phyloP scores from a whole-genome alignment of 2,888 invertebrate species.

The Hoplodrina ambigua region DNA sequence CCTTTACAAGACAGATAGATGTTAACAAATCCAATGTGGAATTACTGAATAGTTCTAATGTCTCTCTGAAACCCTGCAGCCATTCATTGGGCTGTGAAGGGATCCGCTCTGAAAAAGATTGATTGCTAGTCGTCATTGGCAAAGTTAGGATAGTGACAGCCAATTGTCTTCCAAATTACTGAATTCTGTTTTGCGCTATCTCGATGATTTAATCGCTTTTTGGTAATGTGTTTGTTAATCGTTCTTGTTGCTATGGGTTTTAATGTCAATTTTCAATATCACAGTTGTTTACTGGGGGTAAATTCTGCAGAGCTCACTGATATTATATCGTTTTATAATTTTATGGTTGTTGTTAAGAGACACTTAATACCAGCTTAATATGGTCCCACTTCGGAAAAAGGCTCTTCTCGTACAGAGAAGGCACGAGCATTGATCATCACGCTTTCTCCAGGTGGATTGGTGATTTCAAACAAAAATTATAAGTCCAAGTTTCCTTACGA shows the following conservation, averaged over 20 bases:
- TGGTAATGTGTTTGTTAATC: constrained; percentile 9
- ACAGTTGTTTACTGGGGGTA: neutral
- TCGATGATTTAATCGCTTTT: constrained; percentile 51
- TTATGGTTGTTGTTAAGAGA: no score
- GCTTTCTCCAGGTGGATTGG: no score
- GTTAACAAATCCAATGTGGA: constrained; percentile 70
- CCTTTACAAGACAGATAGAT: constrained; percentile 68
- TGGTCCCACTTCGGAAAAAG: no score
- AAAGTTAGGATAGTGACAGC: constrained; percentile 66
- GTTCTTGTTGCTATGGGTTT: neutral
- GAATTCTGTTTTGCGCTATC: constrained; percentile 46
- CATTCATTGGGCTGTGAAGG: constrained; percentile 69
- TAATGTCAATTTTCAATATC: neutral
- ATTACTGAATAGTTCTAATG: constrained; percentile 70
- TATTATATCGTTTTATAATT: no score
- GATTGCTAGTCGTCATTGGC: constrained; percentile 70
- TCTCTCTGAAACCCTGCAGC: constrained; percentile 62
- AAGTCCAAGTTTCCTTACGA: no score
- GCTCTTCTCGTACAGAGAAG: no score
- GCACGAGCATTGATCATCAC: no score
- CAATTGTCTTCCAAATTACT: constrained; percentile 70
- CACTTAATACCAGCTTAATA: no score
- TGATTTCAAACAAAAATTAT: no score
- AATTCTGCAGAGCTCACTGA: neutral
- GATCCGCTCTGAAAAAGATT: constrained; percentile 73